These are phyloP conservation scores for Anoplius nigerrimus DNA, from an alignment of 2,888 invertebrate species.

Conservation along the genomic window DNA sequence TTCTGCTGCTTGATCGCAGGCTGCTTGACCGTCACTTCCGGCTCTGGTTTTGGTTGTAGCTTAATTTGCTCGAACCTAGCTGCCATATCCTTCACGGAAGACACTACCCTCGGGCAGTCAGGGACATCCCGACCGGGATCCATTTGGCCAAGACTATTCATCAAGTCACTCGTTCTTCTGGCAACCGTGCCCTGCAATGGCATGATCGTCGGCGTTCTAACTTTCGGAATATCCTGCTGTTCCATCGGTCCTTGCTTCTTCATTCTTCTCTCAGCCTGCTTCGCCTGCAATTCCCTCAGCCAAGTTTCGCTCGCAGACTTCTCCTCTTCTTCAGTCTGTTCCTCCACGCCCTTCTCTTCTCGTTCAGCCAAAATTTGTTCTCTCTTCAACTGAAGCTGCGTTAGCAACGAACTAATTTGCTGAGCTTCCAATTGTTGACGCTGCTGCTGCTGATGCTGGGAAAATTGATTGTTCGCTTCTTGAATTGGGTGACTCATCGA, in stretches of 20 bases:
- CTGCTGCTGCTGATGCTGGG: constrained; percentile 37
- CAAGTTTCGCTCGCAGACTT: constrained; percentile 79
- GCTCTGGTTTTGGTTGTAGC: constrained; percentile 60
- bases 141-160: constrained; percentile 60
- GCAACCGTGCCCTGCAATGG: constrained; percentile 57
- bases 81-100: constrained; percentile 86
- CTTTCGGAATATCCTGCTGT: constrained; percentile 70
- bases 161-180: constrained; percentile 67
- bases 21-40: constrained; percentile 61
- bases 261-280: constrained; percentile 81
- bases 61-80: constrained; percentile 85
- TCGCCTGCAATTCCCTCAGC: constrained; percentile 87
- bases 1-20: constrained; percentile 48
- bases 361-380: constrained; percentile 72
- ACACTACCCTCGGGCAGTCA: constrained; percentile 65
- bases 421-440: constrained; percentile 66
- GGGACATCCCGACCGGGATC: constrained; percentile 62
- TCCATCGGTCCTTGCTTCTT: constrained; percentile 73
- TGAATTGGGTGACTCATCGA: constrained; percentile 17
- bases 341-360: constrained; percentile 62
- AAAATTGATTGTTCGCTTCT: constrained; percentile 39
- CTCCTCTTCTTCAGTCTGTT: constrained; percentile 60
- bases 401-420: constrained; percentile 66
- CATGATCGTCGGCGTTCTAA: constrained; percentile 43
- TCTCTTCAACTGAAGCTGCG: constrained; percentile 72